Conservation (phyloP, 2,113 vertebrate genomes). For the Malaclemys terrapin region DNA sequence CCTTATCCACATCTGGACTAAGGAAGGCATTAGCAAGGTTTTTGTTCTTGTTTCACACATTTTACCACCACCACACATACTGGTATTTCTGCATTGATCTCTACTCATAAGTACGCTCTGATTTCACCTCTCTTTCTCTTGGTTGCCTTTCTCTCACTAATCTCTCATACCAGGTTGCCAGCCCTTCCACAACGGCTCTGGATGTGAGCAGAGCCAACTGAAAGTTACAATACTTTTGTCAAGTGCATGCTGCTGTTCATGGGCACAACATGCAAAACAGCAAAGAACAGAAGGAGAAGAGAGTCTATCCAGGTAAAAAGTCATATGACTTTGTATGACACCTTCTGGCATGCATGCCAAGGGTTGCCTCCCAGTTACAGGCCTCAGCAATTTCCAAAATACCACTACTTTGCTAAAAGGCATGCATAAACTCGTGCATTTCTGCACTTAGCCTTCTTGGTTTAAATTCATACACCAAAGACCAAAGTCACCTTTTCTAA, state of each 20-base stretch:
- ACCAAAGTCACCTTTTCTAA: neutral
- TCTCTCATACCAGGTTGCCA: neutral
- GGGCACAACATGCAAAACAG: neutral
- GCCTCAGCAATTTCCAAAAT: neutral
- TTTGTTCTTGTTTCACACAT: neutral
- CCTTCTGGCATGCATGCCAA: neutral
- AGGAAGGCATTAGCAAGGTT: neutral
- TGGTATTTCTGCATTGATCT: neutral
- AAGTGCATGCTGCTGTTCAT: neutral
- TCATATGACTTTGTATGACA: neutral
- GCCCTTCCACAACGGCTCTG: neutral
- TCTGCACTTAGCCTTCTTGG: neutral
- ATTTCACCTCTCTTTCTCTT: neutral
- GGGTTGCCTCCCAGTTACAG: neutral
- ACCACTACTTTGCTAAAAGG: conserved; percentile 46
- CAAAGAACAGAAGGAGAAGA: neutral
- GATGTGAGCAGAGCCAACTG: neutral
- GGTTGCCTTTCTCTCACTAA: neutral
- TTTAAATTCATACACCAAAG: neutral
- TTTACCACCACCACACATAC: neutral
- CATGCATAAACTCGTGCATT: neutral
- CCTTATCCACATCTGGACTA: neutral
- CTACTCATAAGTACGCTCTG: neutral
- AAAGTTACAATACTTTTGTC: neutral
- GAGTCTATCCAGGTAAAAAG: neutral